Conservation (phyloP, 2,888 invertebrate species). For the Panopea generosa region DNA sequence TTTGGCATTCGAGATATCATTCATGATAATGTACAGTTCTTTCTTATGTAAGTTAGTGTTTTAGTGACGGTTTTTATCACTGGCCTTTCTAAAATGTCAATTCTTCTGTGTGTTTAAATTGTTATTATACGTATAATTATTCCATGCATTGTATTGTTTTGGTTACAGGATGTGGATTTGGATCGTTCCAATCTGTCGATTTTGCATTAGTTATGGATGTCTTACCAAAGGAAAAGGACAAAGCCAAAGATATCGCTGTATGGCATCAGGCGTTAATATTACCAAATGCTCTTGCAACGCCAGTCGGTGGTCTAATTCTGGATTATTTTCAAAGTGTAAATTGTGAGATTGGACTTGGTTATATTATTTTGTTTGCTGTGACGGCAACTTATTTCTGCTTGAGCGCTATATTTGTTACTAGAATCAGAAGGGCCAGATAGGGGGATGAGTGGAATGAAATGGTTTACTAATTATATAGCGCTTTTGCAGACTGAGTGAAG, state of each 20-base stretch:
- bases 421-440: constrained; percentile 76
- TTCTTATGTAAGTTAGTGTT: too few species aligned
- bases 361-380: constrained; percentile 82
- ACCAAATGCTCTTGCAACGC: constrained; percentile 84
- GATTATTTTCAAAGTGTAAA: constrained; percentile 83
- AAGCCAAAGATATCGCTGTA: constrained; percentile 84
- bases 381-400: constrained; percentile 81
- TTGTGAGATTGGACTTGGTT: constrained; percentile 82
- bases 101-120: too few species aligned
- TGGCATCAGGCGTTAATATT: constrained; percentile 84
- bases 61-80: too few species aligned
- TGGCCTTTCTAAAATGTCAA: too few species aligned
- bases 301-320: constrained; percentile 81
- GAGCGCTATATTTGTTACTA: constrained; percentile 81
- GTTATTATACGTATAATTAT: too few species aligned
- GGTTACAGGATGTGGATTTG: constrained; percentile 81
- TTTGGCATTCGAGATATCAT: too few species aligned
- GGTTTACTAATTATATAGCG: too few species aligned
- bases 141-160: too few species aligned
- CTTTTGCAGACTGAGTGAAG: too few species aligned
- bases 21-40: too few species aligned
- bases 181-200: constrained; percentile 83
- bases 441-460: too few species aligned
- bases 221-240: constrained; percentile 81
- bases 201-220: constrained; percentile 85